Evolutionary conservation across 2,113 vertebrate genomes (phyloP).

Genomic region (Panthera uncia): DNA sequence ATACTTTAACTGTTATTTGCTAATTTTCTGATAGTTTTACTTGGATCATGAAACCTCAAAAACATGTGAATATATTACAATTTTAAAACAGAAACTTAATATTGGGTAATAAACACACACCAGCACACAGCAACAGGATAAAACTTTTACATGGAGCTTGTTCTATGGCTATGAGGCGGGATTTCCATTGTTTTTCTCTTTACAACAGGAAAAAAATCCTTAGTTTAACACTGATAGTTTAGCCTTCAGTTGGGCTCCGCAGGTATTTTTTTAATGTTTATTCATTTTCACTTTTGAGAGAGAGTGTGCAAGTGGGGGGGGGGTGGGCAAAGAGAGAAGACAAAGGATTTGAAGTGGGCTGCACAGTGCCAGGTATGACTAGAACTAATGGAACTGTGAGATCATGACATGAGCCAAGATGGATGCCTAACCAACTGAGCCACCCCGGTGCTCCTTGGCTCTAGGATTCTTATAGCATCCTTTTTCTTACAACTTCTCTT

Average conservation of each 20-base stretch:
- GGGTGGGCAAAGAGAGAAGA: too few relatives aligned
- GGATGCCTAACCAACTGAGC: too few relatives aligned
- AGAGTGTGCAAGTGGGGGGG: too few relatives aligned
- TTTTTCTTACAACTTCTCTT: background rate
- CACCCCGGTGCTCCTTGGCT: too few relatives aligned
- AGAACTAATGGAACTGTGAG: too few relatives aligned
- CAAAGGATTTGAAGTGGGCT: too few relatives aligned
- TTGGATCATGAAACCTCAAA: background rate
- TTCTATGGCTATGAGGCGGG: background rate
- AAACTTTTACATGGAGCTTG: background rate
- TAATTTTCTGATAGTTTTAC: background rate
- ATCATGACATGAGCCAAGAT: too few relatives aligned
- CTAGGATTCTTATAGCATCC: background rate
- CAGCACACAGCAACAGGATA: background rate
- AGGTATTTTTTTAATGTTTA: background rate
- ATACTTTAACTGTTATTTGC: background rate
- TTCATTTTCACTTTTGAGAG: too few relatives aligned
- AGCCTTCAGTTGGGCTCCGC: background rate
- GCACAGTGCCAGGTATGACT: too few relatives aligned
- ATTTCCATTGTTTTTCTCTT: constrained; percentile 11
- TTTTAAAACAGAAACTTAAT: background rate
- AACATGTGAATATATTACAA: background rate
- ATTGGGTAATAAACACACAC: background rate
- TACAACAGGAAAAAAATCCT: background rate
- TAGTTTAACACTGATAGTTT: background rate